A percentile compares a stretch with the other conserved stretches of the same genome.
phyloP scores from a whole-genome alignment of 2,113 vertebrate species.

The Meriones unguiculatus region DNA sequence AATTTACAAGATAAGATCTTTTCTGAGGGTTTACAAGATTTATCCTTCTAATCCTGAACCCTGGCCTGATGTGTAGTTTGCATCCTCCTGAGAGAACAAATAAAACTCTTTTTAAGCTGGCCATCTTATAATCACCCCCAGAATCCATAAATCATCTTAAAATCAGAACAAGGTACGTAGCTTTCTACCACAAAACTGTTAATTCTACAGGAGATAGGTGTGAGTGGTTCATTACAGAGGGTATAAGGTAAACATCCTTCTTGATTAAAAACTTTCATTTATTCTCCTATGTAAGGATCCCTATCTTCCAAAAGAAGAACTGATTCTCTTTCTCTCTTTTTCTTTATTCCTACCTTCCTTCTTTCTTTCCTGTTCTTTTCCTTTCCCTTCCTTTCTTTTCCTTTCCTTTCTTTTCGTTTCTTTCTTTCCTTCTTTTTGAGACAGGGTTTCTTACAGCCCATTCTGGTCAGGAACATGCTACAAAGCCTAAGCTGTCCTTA shows the following conservation, averaged over 20 bases:
- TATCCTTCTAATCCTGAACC: background rate
- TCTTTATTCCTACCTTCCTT: too few species aligned
- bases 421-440: background rate
- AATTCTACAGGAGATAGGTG: background rate
- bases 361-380: too few species aligned
- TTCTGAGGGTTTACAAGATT: background rate
- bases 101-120: background rate
- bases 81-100: background rate
- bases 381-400: too few species aligned
- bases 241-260: background rate
- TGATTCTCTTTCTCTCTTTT: background rate
- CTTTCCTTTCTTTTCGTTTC: too few species aligned
- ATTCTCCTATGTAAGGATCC: background rate
- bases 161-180: background rate
- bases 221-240: background rate
- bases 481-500: too few species aligned
- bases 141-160: slow-evolving; percentile 19
- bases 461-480: background rate
- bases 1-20: background rate
- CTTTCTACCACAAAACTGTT: background rate
- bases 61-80: background rate
- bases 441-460: background rate
- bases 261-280: background rate
- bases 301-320: background rate
- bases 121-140: background rate